Evolutionary conservation across 2,888 invertebrate genomes (phyloP), one percentile per base, ranked within the genome.

Genomic region (Pollenia labialis): DNA sequence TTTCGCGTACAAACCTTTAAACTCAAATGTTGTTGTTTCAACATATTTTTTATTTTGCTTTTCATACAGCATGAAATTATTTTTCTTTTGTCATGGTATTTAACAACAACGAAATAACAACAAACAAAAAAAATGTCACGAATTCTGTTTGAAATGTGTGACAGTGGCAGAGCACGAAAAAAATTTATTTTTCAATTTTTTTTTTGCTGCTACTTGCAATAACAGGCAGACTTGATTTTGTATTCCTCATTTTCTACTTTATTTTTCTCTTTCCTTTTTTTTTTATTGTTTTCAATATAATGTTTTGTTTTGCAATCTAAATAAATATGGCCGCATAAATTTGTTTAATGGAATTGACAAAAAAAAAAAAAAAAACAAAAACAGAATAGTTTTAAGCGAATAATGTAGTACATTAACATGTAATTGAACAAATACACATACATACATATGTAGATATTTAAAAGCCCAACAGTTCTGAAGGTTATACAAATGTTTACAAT

Each of bases 61-160:
- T 23, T 58, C 72, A 72, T 72, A 56, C 56, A 72, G 58, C 54
- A 72, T 46, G 72, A 58, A 58, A n/a, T 72, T 46, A 58, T 46
- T 16, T 72, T 58, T 46, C 32, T n/a, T 52, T 54, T 69, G 69
- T 16, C 54, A 44, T 72, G 58, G 46, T 46, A 58, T 72, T 72
- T 56, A 9, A 32, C 8, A 72, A 46, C 2, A 58, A 72, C 1
- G 7, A 14, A 12, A 32, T 7, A 9, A 42, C 14, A 2, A 18
- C 7, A 7, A 14, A 46, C 12, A 0, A 50, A 14, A 56, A 72
- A 23, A 46, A 58, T 72, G n/a, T 58, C 72, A 72, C 72, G 56
- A 72, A 56, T 23, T 16, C 7, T 14, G 6, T 32, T 56, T 56
- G 4, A 56, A 32, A 32, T 32, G 32, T 23, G 11, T 56, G 23